Conservation (phyloP, 2,113 vertebrate genomes). For the Xiphophorus maculatus region DNA sequence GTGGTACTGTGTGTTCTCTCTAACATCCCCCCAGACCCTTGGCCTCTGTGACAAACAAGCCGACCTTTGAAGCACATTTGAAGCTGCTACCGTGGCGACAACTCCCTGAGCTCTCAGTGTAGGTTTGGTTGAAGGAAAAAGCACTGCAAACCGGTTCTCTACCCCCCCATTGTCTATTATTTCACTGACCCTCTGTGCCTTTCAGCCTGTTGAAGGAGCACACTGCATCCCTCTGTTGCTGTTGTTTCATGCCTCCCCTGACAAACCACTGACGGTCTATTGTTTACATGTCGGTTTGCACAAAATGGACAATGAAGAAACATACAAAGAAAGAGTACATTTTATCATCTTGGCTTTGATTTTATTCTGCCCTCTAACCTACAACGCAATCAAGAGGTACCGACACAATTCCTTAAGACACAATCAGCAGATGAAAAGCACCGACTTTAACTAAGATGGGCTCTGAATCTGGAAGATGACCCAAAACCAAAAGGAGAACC, state of each 20-base stretch:
- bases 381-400: constrained; percentile 11
- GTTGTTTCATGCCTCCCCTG: constrained; percentile 16
- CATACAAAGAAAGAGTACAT: constrained; percentile 5
- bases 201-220: constrained; percentile 66
- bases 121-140: constrained; percentile 55
- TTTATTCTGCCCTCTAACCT: constrained; percentile 9
- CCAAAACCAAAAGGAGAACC: constrained; percentile 16
- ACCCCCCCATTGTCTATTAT: constrained; percentile 33
- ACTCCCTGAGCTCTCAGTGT: constrained; percentile 43
- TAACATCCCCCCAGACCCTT: constrained; percentile 2
- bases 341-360: constrained; percentile 10
- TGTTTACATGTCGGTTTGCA: constrained; percentile 79
- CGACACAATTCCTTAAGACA: constrained; percentile 6
- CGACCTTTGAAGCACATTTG: constrained; percentile 66
- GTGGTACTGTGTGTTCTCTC: constrained; percentile 59
- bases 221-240: constrained; percentile 46
- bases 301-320: constrained; percentile 65
- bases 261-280: constrained; percentile 38
- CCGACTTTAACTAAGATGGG: constrained; percentile 4
- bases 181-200: constrained; percentile 58
- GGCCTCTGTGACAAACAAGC: constrained; percentile 46
- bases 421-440: constrained; percentile 22
- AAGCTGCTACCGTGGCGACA: constrained; percentile 66
- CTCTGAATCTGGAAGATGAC: constrained; percentile 17
- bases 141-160: constrained; percentile 67